Percentiles rank a stretch among this genome's conserved stretches.
These are phyloP conservation scores for Temnothorax rugatulus DNA, from an alignment of 2,888 invertebrate species.

Conservation along the genomic window DNA sequence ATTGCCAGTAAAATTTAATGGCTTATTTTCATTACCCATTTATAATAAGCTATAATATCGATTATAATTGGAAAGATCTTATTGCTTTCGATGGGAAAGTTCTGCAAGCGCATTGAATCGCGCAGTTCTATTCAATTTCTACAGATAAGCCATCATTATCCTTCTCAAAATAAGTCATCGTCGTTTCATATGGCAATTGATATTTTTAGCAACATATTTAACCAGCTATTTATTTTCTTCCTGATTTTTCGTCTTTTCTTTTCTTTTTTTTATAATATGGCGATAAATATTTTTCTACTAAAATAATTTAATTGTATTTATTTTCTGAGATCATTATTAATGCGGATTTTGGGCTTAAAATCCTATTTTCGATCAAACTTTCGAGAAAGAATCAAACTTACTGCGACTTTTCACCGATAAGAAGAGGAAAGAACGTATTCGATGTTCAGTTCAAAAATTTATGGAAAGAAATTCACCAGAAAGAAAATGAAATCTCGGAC, in stretches of 20 bases:
- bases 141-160: not conserved
- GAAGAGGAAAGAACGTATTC: not conserved
- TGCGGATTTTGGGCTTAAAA: not conserved
- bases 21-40: not conserved
- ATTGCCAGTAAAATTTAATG: not conserved
- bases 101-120: not conserved
- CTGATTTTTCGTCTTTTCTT: not conserved
- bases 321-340: not conserved
- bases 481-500: slow-evolving; percentile 68
- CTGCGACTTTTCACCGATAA: not conserved
- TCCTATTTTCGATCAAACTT: not conserved
- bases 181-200: not conserved
- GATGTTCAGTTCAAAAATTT: not conserved
- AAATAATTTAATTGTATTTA: not conserved
- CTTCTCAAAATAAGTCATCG: not conserved
- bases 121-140: not conserved
- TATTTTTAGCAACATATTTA: not conserved
- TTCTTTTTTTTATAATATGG: not conserved
- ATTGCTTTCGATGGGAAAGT: not conserved
- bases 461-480: not conserved
- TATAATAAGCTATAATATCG: not conserved
- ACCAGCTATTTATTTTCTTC: not conserved
- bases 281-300: not conserved
- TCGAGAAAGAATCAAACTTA: not conserved
- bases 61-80: not conserved